Evolutionary conservation across 2,797 vertebrate species (phyloP), one percentile per base, ranked within the genome.

Genomic region (Eulemur mongoz): DNA sequence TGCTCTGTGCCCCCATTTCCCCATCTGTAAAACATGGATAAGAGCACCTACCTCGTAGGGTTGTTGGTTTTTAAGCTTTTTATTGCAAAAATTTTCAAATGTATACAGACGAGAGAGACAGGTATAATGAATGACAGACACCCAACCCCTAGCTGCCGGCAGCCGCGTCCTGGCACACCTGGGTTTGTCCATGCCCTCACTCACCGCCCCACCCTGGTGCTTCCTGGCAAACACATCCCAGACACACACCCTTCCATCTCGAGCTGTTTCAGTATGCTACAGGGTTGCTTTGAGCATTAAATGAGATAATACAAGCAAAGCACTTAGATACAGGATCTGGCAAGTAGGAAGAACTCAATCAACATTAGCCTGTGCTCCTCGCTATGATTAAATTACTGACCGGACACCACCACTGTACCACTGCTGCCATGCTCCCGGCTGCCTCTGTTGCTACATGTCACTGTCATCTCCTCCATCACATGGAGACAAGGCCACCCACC

Each of bases 121-220:
- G 17, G 25, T 5, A 4, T 18, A 23, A 23, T 27, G 48, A 35
- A 35, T 4, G 27, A 23, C 1, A 15, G 59, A 59, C 6, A 22
- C 45, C 35, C 9, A 3, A 4, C 40, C 3, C 40, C 35, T 50
- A 57, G 91, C 52, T 22, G 40, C 30, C 3, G 27, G n/a, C 0
- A 5, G 23, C 63, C 63, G 1, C 2, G 35, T 27, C 23, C 3
- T 0, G 4, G 32, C 30, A 0, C 18, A 7, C 45, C n/a, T 12
- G 18, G 2, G 40, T 15, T 40, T 43, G 10, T 67, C 63, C 35
- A 22, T 1, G 38, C 15, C 5, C 35, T 18, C 18, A 4, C 25
- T 54, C 32, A 1, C 27, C 0, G 4, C 52, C n/a, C 22, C 20
- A 4, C 10, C 2, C 30, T 0, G 0, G 9, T 2, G 18, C 27